Percentiles rank a stretch among this genome's conserved stretches.
Evolutionary conservation across 2,797 vertebrate genomes (phyloP).

Genomic region (Peromyscus aztecus): DNA sequence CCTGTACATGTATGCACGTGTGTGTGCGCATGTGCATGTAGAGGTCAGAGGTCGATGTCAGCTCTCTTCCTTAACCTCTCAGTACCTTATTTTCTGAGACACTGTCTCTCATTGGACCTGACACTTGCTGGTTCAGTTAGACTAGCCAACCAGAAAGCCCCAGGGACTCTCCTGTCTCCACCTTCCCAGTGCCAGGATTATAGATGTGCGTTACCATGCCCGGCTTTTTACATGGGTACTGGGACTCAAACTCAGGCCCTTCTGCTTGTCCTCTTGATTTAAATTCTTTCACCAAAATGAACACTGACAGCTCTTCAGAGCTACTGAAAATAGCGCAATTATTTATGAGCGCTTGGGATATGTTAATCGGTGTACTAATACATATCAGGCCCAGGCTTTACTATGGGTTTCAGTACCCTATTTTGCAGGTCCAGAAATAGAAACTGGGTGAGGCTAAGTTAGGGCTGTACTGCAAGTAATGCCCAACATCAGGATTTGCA

Average conservation of each 20-base stretch:
- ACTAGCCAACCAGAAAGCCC: neutral
- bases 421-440: neutral
- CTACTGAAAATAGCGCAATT: neutral
- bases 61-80: neutral
- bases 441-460: conserved; percentile 9
- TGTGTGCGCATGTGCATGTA: neutral
- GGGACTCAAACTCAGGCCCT: neutral
- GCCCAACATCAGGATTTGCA: neutral
- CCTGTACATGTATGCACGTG: neutral
- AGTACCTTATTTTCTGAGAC: neutral
- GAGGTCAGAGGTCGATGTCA: neutral
- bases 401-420: neutral
- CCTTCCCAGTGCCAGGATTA: neutral
- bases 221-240: neutral
- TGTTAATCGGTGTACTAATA: neutral
- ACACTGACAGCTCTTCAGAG: neutral
- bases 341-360: neutral
- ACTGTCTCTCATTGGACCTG: neutral
- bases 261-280: neutral
- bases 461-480: neutral
- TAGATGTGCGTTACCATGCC: neutral
- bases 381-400: neutral
- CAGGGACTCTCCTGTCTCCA: neutral
- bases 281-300: neutral
- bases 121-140: neutral